Conservation (phyloP, 2,113 vertebrate species). For the Danionella cerebrum region DNA sequence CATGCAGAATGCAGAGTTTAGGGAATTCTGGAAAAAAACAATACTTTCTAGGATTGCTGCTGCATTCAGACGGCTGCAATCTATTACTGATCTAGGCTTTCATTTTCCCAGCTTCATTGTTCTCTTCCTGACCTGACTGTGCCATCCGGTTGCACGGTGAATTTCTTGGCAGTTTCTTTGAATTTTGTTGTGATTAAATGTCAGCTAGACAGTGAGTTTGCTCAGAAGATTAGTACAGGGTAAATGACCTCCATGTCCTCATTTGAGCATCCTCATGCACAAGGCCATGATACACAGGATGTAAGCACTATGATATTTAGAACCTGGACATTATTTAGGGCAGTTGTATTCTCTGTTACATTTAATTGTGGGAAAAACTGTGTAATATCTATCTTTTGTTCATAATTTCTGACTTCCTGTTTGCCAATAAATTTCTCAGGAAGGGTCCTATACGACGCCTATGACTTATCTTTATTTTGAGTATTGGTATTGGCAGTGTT, state of each 20-base stretch:
- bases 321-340: too few species aligned
- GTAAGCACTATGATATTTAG: too few species aligned
- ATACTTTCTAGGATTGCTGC: conserved; percentile 9
- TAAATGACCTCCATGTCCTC: neutral
- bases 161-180: neutral
- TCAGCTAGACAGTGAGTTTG: neutral
- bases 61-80: conserved; percentile 14
- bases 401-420: too few species aligned
- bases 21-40: conserved; percentile 7
- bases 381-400: too few species aligned
- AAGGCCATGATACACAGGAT: too few species aligned
- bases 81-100: conserved; percentile 20
- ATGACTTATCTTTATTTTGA: too few species aligned
- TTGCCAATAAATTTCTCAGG: too few species aligned
- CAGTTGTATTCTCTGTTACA: too few species aligned
- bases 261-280: neutral
- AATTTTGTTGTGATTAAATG: neutral
- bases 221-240: neutral
- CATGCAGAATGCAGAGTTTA: neutral
- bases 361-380: too few species aligned
- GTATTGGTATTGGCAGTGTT: too few species aligned
- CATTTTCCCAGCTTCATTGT: neutral
- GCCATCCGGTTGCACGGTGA: neutral
- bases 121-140: neutral
- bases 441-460: too few species aligned